Percentiles rank a stretch among this genome's conserved stretches.
phyloP scores from a whole-genome alignment of 2,113 vertebrate species.

The Toxostoma redivivum region DNA sequence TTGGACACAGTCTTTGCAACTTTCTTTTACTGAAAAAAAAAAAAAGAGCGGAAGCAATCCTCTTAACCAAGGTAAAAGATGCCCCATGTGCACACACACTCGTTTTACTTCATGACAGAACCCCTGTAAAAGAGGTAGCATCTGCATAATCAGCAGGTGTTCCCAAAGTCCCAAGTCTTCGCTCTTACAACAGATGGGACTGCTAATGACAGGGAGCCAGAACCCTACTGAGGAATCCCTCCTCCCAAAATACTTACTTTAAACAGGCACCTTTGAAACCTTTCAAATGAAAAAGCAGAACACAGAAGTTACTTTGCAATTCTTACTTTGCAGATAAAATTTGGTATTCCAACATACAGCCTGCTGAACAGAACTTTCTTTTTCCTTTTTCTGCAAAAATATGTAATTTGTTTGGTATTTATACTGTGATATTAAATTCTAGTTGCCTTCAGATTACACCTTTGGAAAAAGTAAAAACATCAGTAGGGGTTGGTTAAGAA shows the following conservation, averaged over 20 bases:
- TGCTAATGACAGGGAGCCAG: neutral
- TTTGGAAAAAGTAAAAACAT: neutral
- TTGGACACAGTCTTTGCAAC: neutral
- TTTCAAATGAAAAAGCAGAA: neutral
- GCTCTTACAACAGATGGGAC: neutral
- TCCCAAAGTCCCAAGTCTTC: neutral
- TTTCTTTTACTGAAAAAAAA: neutral
- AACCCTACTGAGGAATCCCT: neutral
- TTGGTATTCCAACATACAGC: neutral
- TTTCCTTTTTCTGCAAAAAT: neutral
- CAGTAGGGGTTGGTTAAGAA: neutral
- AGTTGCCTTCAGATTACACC: neutral
- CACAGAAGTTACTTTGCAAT: neutral
- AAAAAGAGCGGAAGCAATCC: neutral
- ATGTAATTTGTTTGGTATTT: neutral
- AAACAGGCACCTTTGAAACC: neutral
- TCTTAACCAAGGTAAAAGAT: neutral
- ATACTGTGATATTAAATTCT: neutral
- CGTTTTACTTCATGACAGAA: neutral
- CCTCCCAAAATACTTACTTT: neutral
- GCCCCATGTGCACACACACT: rapidly evolving
- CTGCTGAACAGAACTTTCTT: neutral
- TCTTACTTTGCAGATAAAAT: neutral
- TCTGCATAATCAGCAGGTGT: neutral
- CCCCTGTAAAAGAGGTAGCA: neutral